These are phyloP conservation scores for Erythrocercus mccallii DNA, from an alignment of 2,113 vertebrate species.

Conservation along the genomic window DNA sequence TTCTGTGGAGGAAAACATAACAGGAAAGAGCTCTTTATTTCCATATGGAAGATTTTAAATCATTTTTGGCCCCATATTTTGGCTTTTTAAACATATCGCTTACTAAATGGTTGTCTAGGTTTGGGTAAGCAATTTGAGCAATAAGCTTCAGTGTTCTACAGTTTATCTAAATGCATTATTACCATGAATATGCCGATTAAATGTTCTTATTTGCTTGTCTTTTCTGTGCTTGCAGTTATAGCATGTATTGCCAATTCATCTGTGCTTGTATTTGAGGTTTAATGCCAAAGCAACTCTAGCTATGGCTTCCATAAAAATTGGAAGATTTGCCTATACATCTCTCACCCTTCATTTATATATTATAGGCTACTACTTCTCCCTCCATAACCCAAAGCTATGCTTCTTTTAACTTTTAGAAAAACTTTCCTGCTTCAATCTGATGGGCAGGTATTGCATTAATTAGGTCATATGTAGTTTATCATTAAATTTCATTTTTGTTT, in stretches of 20 bases:
- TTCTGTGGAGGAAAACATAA: background rate
- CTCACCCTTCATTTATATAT: background rate
- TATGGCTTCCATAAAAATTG: background rate
- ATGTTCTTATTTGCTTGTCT: background rate
- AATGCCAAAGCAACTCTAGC: background rate
- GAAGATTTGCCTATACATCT: background rate
- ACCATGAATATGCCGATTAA: background rate
- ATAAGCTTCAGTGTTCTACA: background rate
- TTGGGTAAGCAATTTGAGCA: background rate
- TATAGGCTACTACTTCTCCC: background rate
- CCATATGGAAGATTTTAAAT: background rate
- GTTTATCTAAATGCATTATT: background rate
- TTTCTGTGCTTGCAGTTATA: background rate
- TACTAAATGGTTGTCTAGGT: background rate
- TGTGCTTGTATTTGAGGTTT: background rate
- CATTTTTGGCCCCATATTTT: background rate
- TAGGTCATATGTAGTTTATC: background rate
- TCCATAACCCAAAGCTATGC: background rate
- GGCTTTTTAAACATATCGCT: background rate
- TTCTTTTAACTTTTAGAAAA: background rate
- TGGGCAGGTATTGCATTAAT: background rate
- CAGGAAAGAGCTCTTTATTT: background rate
- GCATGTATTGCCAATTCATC: background rate
- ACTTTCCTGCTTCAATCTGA: background rate
- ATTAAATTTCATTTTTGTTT: background rate